Base-by-base conservation (phyloP, 2,113 vertebrate genomes). In the Chinchilla lanigera region DNA sequence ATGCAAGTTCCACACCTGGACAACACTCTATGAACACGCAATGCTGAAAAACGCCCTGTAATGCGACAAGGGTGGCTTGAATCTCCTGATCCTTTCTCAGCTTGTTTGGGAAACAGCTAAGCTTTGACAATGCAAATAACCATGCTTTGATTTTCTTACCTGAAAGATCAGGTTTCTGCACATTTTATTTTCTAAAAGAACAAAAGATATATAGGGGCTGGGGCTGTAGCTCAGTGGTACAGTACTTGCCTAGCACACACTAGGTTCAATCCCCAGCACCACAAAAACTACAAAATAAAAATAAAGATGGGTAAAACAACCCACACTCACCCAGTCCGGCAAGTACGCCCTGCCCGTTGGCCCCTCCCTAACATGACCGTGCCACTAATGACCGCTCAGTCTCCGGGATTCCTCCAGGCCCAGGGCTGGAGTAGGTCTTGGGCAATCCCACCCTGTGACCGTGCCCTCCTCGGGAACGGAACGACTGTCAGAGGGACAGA, bases 91-190 rank as follows among this genome's bases (percentile, higher is more conserved):
- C n/a, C 63, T 91, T 75, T 75, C 78, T 44, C 4, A 1, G 24
- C 22, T 50, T 67, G 67, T 63, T 89, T 52, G 41, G 69, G 6
- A 50, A 89, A 90, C 35, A 95, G 65, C 50, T 83, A 84, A 97
- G 28, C 16, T 93, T 89, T 50, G 54, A 75, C 38, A 30, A n/a
- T 82, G 35, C 65, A 90, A 92, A 88, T 47, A 94, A 60, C 4
- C 22, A 30, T 24, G 84, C 17, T 28, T 60, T 83, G 77, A 35
- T 78, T 44, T 69, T 82, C 69, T 54, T 69, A 7, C 81, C 67
- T 93, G 52, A 54, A 92, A 92, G 73, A 77, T 85, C 41, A 89
- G 77, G 78, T 93, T 94, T 93, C 89, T 50, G 4, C 35, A 44
- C 35, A 61, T 63, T 80, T 61, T 38, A 24, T 88, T 92, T 92